Percentiles rank a stretch among this genome's conserved stretches.
Conservation (phyloP, 2,888 invertebrate genomes). For the Zaprionus lineosus region DNA sequence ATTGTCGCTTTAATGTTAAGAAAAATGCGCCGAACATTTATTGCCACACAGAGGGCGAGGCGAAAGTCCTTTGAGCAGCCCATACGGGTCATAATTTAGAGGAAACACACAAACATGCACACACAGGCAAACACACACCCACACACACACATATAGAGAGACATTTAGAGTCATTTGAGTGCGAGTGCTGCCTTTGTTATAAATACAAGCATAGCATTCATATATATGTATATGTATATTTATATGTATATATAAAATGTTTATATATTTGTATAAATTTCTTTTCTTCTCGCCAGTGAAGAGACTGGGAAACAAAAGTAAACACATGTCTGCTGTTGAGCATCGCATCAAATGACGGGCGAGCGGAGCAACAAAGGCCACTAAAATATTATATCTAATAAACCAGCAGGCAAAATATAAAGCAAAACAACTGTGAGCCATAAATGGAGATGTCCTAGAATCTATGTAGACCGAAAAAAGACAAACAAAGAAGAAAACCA, state of each 20-base stretch:
- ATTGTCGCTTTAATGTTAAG: conserved; percentile 65
- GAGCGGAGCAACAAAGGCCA: conserved; percentile 60
- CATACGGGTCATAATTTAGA: conserved; percentile 63
- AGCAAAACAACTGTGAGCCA: conserved; percentile 43
- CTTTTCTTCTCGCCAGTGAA: conserved; percentile 12
- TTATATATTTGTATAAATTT: conserved; percentile 6
- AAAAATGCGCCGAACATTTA: conserved; percentile 65
- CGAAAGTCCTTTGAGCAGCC: conserved; percentile 33
- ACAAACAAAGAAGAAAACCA: conserved; percentile 23
- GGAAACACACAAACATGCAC: conserved; percentile 8
- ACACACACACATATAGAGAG: conserved; percentile 11
- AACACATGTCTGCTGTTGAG: conserved; percentile 64
- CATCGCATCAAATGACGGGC: conserved; percentile 50
- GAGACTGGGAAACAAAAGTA: conserved; percentile 54
- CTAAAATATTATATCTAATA: conserved; percentile 77
- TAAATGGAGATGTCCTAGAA: conserved; percentile 34
- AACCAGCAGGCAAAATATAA: conserved; percentile 63
- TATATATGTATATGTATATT: conserved; percentile 28
- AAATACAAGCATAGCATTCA: conserved; percentile 50
- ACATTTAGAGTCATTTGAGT: conserved; percentile 64
- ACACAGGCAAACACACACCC: background rate
- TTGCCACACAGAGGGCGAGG: conserved; percentile 24
- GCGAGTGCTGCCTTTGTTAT: conserved; percentile 66
- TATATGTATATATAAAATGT: conserved; percentile 14
- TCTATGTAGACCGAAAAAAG: conserved; percentile 7